Conservation (phyloP, 2,888 invertebrate species). For the Chrysodeixis includens region DNA sequence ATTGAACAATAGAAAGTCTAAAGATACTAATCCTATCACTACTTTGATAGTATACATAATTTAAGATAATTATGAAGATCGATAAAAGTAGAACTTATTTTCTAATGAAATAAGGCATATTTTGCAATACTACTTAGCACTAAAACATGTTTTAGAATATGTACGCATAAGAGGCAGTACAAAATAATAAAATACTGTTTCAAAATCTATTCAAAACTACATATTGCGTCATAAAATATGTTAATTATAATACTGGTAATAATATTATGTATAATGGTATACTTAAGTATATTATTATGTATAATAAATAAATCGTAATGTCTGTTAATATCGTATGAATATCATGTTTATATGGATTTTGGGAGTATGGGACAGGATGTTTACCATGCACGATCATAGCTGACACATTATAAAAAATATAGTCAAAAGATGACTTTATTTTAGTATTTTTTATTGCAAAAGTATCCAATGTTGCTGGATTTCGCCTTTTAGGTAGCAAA, state of each 20-base stretch:
- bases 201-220: neutral
- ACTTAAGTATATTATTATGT: slow-evolving; percentile 6
- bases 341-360: slow-evolving; percentile 16
- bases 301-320: slow-evolving; percentile 18
- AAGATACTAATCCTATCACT: neutral
- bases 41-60: neutral
- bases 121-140: neutral
- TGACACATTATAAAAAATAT: neutral
- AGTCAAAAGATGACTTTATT: neutral
- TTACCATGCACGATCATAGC: slow-evolving; percentile 46
- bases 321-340: slow-evolving; percentile 22
- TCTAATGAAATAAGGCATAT: neutral
- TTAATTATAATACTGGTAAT: slow-evolving; percentile 7
- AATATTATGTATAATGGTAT: neutral
- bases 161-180: neutral
- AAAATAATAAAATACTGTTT: neutral
- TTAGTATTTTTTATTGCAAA: no score
- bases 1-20: neutral
- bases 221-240: neutral
- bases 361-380: slow-evolving; percentile 30
- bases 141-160: neutral
- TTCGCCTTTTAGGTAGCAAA: no score
- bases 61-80: neutral
- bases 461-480: no score
- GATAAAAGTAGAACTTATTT: neutral